Evolutionary conservation across 2,113 vertebrate species (phyloP).

Genomic region (Lycaon pictus): DNA sequence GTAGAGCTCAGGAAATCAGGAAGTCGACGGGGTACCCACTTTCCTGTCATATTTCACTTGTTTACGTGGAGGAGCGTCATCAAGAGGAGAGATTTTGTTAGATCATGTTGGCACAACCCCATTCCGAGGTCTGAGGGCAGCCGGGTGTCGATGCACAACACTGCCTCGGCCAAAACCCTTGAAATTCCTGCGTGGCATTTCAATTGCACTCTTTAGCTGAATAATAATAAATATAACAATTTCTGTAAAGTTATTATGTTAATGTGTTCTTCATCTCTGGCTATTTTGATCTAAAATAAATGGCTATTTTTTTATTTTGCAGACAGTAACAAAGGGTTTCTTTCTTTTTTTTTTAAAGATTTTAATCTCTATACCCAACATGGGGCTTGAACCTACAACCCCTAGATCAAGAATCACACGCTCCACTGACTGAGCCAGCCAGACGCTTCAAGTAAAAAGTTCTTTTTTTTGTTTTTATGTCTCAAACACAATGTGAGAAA

Average conservation of each 20-base stretch:
- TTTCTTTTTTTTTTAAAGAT: background rate
- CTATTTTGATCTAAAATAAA: background rate
- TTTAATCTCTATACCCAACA: background rate
- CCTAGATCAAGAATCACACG: background rate
- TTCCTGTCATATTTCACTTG: conserved; percentile 80
- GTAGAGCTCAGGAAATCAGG: conserved; percentile 84
- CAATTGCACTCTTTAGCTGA: background rate
- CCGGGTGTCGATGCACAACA: rapidly evolving
- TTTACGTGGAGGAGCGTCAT: conserved; percentile 72
- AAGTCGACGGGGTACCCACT: conserved; percentile 83
- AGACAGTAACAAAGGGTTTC: background rate
- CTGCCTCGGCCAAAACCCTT: rapidly evolving
- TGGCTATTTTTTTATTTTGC: background rate
- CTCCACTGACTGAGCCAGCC: background rate
- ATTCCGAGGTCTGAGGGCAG: background rate
- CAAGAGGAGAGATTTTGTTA: background rate
- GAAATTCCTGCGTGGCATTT: background rate
- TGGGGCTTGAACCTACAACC: background rate
- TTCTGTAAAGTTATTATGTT: conserved; percentile 4
- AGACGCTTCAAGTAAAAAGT: background rate
- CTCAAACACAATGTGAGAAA: background rate
- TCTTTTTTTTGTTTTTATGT: background rate
- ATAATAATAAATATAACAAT: background rate
- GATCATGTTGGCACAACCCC: background rate
- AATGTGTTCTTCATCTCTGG: background rate